Evolutionary conservation across 1,140 invertebrate genomes (phyloP), one percentile per base, ranked within the genome.

Genomic region (Nasonia longicornis): DNA sequence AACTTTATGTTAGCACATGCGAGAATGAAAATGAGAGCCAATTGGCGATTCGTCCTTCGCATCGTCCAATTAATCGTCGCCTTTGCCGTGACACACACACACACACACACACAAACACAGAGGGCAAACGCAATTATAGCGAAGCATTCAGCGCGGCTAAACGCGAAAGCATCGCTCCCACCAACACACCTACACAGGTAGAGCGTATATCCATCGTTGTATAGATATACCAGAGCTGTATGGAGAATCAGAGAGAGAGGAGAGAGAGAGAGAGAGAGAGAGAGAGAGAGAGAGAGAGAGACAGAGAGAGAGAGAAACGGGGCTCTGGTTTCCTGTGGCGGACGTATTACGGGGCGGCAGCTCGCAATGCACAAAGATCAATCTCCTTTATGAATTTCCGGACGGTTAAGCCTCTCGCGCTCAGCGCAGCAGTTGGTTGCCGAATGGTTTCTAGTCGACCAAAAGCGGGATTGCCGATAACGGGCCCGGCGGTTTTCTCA

Each of bases 361-460:
- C 20, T n/a, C 52, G 48, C 73, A 66, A 79, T 79, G 70, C 74
- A 75, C 82, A 83, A 82, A 82, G 82, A 86, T 84, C 84, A 85
- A 86, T 86, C 82, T 84, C 82, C 81, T 83, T 84, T 83, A 83
- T 80, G 81, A 84, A 85, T 85, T 83, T 86, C 84, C 82, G 83
- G 77, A 63, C 72, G 77, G 82, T 82, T 84, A 70, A 81, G 81
- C 77, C 75, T 69, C 42, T 45, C 67, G 42, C 69, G 52, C 20
- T 20, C 75, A 11, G 48, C 10, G 31, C 58, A 77, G 67, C 82
- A 80, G 77, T 79, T 77, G 77, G 77, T 76, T 64, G 29, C 58
- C 78, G 73, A 77, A 72, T 71, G 48, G 35, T 79, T 71, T 35
- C 63, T 63, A 42, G 16, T 35, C 52, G 38, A 52, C 38, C 80